Evolutionary conservation across 2,113 vertebrate genomes (phyloP), one percentile per base, ranked within the genome.

Genomic region (Clarias magur): DNA sequence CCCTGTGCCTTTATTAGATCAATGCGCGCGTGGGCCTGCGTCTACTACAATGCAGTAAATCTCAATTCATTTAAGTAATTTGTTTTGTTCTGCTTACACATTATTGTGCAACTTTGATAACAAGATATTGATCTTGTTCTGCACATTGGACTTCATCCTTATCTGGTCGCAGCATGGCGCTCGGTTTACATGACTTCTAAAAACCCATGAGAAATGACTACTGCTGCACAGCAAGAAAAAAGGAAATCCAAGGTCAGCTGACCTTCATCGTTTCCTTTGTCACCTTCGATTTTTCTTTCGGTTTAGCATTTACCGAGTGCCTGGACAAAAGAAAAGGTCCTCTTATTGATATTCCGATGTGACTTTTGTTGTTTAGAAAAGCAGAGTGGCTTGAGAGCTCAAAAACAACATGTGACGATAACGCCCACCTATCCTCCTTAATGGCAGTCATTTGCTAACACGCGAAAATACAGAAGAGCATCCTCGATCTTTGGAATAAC

Each of bases 301-400:
- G 42, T 68, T 84, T 56, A 59, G 54, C 30, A 48, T 86, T 63
- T 84, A 84, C 81, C 42, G 60, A 83, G 75, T 57, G 19, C 25
- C 76, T 80, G 34, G 63, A 80, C 17, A 85, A 30, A 56, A 17
- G 53, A n/a, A 9, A 65, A 62, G 11, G 56, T 85, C 34, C 76
- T 67, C 54, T 89, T 89, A 72, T 82, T 83, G 76, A 79, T 80
- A 88, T 59, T 86, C 56, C 48, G 34, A 59, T 59, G 56, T 48
- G 42, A 56, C 75, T 38, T 88, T 48, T 34, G 27, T 63, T 54
- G 76, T 85, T 65, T 73, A 25, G 76, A 85, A 85, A 16, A 38
- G 25, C 53, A 53, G 11, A 84, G 56, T 34, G 56, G 27, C 34
- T 73, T 17, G 4, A 42, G 21, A 84, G 56, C 68, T 57, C 17